A percentile compares a stretch with the other conserved stretches of the same genome.
These are phyloP conservation scores for Echeneis naucrates DNA, from an alignment of 2,797 vertebrate genomes.

Conservation along the genomic window DNA sequence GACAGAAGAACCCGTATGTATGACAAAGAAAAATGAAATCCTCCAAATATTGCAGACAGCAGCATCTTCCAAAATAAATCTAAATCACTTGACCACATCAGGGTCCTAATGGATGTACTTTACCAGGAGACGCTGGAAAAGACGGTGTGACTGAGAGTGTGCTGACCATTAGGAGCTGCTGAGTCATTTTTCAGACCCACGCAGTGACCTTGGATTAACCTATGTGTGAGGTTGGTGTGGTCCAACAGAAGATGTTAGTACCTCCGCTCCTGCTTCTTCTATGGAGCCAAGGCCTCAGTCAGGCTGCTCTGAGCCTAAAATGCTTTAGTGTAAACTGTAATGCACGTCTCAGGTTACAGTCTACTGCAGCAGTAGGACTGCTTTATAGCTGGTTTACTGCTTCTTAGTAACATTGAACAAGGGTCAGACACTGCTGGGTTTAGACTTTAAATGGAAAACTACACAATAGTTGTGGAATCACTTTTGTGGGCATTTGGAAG, in stretches of 20 bases:
- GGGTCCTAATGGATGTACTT: conserved; percentile 11
- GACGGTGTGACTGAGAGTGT: not conserved
- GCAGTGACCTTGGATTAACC: conserved; percentile 44
- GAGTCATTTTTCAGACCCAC: conserved; percentile 44
- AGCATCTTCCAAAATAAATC: conserved; percentile 4
- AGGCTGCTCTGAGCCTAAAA: conserved; percentile 8
- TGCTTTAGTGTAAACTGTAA: not conserved
- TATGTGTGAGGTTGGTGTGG: conserved; percentile 12
- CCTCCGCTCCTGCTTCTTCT: not conserved
- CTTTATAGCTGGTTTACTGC: not conserved
- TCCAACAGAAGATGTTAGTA: conserved; percentile 6
- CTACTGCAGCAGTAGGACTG: not conserved
- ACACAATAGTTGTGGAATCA: not conserved
- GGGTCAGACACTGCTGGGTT: not conserved
- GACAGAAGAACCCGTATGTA: not conserved
- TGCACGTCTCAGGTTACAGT: not conserved
- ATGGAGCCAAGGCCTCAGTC: not conserved
- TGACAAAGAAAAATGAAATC: not conserved
- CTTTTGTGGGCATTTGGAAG: not conserved
- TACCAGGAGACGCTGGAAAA: conserved; percentile 6
- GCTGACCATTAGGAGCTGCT: conserved; percentile 36
- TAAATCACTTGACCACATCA: not conserved
- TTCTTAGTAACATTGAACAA: not conserved
- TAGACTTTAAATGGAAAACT: conserved; percentile 7
- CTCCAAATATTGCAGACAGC: not conserved